Base-by-base conservation (phyloP, 2,113 vertebrate species). In the Thymallus thymallus region DNA sequence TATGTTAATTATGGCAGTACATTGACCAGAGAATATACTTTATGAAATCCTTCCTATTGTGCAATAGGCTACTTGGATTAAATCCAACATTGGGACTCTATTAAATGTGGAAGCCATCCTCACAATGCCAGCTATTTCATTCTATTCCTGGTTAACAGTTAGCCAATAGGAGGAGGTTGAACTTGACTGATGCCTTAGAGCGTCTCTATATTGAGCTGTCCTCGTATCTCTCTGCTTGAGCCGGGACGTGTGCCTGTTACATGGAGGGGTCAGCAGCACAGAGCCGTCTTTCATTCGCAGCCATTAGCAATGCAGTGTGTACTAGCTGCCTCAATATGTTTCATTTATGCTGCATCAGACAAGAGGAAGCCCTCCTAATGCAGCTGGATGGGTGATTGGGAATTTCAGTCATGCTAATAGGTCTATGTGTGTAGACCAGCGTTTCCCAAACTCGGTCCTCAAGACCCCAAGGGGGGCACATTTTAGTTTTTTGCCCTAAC, bases 281-380 rank as follows among this genome's bases (percentile, higher is more conserved):
- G 88, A 90, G 88, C 88, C 45, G 87, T 89, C 89, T 90, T 90
- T 91, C 90, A 90, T 87, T 84, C 85, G 85, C 84, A 83, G 88
- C 87, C 88, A 91, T 91, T 91, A 91, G 89, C 80, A 84, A 91
- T 90, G 88, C 89, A 90, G 88, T 82, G 87, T 86, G 90, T 88
- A 86, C 69, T 86, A 87, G 89, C 89, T 91, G 89, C 90, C 90
- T 89, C 89, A 90, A 91, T 91, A 89, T 90, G 90, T 91, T 91
- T 91, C 84, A 91, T 88, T 91, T 91, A 90, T 86, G 85, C 88
- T 84, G 86, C 85, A 86, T 85, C 82, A 90, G 88, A 90, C 89
- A 87, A 88, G 87, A 82, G 88, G 87, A 91, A 90, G 90, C 86
- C 87, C 86, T 87, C 87, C 87, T 88, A 90, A 91, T 90, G 86